Conservation (phyloP, 2,888 invertebrate genomes). For the Desoria tigrina region DNA sequence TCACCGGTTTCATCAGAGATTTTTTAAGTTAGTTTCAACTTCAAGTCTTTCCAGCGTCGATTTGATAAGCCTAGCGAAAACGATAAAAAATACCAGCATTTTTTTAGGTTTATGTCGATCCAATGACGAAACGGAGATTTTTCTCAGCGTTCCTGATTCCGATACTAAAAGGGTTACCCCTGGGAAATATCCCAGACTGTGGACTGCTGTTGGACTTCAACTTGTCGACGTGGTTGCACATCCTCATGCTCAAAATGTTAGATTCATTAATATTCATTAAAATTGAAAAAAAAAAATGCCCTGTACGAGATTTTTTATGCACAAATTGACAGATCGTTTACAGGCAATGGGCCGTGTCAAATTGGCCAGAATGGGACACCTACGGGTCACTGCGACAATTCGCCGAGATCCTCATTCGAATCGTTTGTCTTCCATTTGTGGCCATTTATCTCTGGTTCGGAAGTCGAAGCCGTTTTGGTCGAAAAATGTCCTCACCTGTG, state of each 20-base stretch:
- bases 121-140: conserved; percentile 33
- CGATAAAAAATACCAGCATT: too few species aligned
- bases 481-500: conserved; percentile 27
- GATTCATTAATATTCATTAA: background rate
- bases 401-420: background rate
- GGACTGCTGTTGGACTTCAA: conserved; percentile 31
- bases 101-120: conserved; percentile 26
- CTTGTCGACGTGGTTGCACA: conserved; percentile 33
- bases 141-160: conserved; percentile 24
- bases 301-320: background rate
- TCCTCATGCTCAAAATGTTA: conserved; percentile 37
- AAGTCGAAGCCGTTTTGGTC: background rate
- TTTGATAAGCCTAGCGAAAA: background rate
- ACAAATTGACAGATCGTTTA: conserved; percentile 28
- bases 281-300: background rate
- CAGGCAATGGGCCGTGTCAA: conserved; percentile 40
- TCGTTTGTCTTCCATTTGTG: conserved; percentile 16
- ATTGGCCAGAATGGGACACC: conserved; percentile 42
- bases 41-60: too few species aligned
- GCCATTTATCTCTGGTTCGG: background rate
- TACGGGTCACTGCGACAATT: background rate
- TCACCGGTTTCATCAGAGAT: conserved; percentile 25
- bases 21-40: conserved; percentile 25
- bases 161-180: conserved; percentile 8
- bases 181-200: conserved; percentile 38